Base-by-base conservation (phyloP, 2,113 vertebrate genomes). In the Cephalopterus ornatus region DNA sequence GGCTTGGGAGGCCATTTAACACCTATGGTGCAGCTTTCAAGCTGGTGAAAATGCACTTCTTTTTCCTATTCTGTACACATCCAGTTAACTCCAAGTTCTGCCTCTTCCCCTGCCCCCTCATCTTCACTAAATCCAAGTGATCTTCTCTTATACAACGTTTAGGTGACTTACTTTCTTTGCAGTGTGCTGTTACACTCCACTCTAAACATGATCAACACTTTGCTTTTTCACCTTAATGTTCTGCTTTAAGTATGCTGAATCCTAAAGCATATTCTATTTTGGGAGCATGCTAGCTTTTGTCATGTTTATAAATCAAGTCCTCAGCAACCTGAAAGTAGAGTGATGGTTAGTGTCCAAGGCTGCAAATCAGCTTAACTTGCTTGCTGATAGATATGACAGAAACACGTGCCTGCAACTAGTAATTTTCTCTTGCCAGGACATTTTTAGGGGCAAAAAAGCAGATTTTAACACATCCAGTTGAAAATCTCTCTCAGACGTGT, bases 291-390 rank as follows among this genome's bases (percentile, higher is more conserved):
- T 81, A 81, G 68, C 46, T 78, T 94, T 88, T 70, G 39, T 33
- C 56, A 63, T 77, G 71, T 55, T 92, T 89, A 70, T 66, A 44
- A 73, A 92, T 56, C 68, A 62, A 85, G 82, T 77, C 53, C 73
- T 92, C 92, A 95, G 75, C 50, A 88, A 81, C 85, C 82, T 86
- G 89, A 79, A 94, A 92, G 85, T 76, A 79, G 68, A 85, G 53
- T 73, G 84, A 89, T 75, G 68, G 89, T 79, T 90, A 85, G 73
- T 42, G 66, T 78, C 65, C 88, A 93, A 82, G 80, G 89, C 66
- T 95, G 76, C 85, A 96, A 97, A 97, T 88, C 92, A 95, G 95
- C 89, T 95, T 96, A 93, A 42, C 79, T 58, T 53, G 53, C 59
- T 66, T 93, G 37, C 82, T 86, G 92, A 94, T 61, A 93, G 62